Evolutionary conservation across 2,113 vertebrate genomes (phyloP), one percentile per base, ranked within the genome.

Genomic region (Sturnira hondurensis): DNA sequence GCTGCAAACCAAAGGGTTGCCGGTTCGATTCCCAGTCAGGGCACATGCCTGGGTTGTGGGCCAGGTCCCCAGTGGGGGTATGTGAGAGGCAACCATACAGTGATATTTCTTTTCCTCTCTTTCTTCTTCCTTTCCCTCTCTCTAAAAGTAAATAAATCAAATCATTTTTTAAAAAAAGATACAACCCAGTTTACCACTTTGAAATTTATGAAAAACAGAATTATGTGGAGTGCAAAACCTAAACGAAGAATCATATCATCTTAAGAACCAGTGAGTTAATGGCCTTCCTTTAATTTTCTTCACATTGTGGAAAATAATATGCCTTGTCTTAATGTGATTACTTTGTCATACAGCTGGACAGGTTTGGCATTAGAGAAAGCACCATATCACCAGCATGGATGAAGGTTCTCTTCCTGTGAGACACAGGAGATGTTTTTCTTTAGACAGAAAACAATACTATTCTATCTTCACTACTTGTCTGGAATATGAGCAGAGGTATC

Each of bases 351-450:
- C 47, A 56, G 54, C 91, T 87, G 86, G 88, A 88, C 71, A 96
- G 84, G n/a, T 7, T 31, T 92, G 89, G 92, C 58, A 86, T 61
- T 83, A 20, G 70, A 50, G n/a, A 52, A 81, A 87, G 74, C 36
- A 36, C 73, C 43, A 0, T 80, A 73, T 95, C 41, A 1, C 84
- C 76, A 86, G 80, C 36, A 3, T 38, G 80, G 52, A 92, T 91
- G 92, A 88, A 87, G 45, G 26, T n/a, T 92, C 93, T 68, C 76
- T 95, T 97, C 77, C 95, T 94, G 76, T 61, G 73, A 91, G 80
- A 88, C 3, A 17, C 19, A 67, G 14, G 38, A 50, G 13, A 43
- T 86, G 47, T 89, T 86, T 93, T 93, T 74, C 71, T 95, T 92
- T 54, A 81, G 65, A 45, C 45, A 22, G 63, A 63, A 86, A 95